Conservation (phyloP, 1,140 invertebrate genomes). For the Zaprionus inermis region DNA sequence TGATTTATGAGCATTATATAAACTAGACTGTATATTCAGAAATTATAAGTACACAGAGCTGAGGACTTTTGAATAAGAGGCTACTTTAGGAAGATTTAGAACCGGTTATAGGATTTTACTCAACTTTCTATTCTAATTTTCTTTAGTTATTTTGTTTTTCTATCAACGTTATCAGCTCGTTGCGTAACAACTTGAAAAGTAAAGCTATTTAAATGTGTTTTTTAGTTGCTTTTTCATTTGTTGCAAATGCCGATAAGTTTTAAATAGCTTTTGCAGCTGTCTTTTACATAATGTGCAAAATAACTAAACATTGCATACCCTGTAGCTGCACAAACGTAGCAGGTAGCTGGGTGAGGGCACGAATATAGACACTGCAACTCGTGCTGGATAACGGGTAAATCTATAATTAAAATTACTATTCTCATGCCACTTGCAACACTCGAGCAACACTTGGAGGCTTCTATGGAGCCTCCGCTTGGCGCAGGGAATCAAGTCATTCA, state of each 20-base stretch:
- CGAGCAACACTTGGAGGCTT: conserved; percentile 1
- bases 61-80: not conserved
- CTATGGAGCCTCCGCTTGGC: not conserved
- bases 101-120: not conserved
- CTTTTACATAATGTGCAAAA: not conserved
- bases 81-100: not conserved
- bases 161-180: not conserved
- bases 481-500: conserved; percentile 5
- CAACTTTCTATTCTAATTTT: too few relatives aligned
- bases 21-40: not conserved
- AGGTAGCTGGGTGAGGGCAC: too few relatives aligned
- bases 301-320: not conserved
- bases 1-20: conserved; percentile 1
- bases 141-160: not conserved
- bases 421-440: conserved; percentile 2
- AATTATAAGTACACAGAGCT: not conserved
- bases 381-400: too few relatives aligned
- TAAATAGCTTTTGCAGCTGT: conserved; percentile 16
- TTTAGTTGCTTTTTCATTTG: not conserved
- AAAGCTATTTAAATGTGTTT: conserved; percentile 10
- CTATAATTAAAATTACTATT: too few relatives aligned
- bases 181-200: not conserved
- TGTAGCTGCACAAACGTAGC: not conserved
- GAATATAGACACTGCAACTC: too few relatives aligned
- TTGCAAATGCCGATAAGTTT: conserved; percentile 2